Evolutionary conservation across 2,888 invertebrate genomes (phyloP).

Genomic region (Parascotia fuliginaria): DNA sequence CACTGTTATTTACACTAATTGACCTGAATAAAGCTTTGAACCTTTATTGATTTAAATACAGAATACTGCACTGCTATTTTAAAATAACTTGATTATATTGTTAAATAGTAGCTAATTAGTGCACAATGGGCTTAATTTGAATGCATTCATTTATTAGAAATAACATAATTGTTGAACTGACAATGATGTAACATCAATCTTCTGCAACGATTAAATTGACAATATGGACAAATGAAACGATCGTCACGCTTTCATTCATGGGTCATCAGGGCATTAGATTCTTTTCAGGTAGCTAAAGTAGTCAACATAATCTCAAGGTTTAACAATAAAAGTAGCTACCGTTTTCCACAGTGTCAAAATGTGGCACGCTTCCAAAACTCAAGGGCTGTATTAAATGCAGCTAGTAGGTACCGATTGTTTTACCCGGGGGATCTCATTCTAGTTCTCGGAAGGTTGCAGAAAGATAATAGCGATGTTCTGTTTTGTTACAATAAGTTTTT

Average conservation of each 20-base stretch:
- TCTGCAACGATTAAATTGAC: conserved; percentile 24
- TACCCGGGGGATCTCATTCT: conserved; percentile 53
- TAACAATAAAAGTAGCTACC: conserved; percentile 65
- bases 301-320: conserved; percentile 44
- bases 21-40: background rate
- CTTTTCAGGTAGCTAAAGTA: conserved; percentile 37
- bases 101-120: too few relatives aligned
- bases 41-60: too few relatives aligned
- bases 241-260: conserved; percentile 56
- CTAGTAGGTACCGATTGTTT: conserved; percentile 61
- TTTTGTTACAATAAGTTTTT: conserved; percentile 24
- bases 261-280: conserved; percentile 51
- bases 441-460: conserved; percentile 29
- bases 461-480: conserved; percentile 19
- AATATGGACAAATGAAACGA: conserved; percentile 48
- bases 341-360: conserved; percentile 43
- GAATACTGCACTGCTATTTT: too few relatives aligned
- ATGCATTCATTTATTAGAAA: conserved; percentile 15
- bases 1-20: background rate
- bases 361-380: conserved; percentile 58
- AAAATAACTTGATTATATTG: too few relatives aligned
- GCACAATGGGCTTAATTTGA: conserved; percentile 6
- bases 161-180: conserved; percentile 30
- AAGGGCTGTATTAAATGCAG: conserved; percentile 50
- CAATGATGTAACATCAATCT: conserved; percentile 35